A percentile compares a stretch with the other conserved stretches of the same genome.
Conservation (phyloP, 1,140 invertebrate genomes). For the Adoxophyes honmai region DNA sequence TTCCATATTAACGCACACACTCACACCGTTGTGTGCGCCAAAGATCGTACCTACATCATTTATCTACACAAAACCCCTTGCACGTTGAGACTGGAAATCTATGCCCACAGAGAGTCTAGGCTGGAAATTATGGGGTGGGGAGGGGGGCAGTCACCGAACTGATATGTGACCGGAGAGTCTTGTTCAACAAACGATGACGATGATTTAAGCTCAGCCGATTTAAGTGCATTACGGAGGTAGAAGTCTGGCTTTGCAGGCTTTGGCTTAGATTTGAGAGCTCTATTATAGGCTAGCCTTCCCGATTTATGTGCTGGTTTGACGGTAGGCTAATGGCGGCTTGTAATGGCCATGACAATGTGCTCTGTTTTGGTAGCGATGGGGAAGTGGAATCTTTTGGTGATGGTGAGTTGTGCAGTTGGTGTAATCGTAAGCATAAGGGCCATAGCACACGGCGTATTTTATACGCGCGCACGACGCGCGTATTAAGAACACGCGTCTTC, state of each 20-base stretch:
- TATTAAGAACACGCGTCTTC: no score
- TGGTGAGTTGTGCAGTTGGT: neutral
- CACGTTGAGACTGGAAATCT: conserved; percentile 50
- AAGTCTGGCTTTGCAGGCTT: conserved; percentile 66
- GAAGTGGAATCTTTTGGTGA: neutral
- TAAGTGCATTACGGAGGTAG: conserved; percentile 74
- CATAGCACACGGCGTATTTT: no score
- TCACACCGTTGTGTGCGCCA: neutral
- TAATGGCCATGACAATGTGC: neutral
- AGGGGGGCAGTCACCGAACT: conserved; percentile 48
- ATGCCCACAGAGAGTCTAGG: conserved; percentile 50
- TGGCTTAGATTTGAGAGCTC: conserved; percentile 68
- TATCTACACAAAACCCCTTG: conserved; percentile 10
- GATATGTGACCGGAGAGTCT: conserved; percentile 75
- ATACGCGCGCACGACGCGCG: no score
- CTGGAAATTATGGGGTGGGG: conserved; percentile 54
- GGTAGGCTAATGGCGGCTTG: neutral
- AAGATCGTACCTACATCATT: conserved; percentile 5
- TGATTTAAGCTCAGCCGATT: conserved; percentile 75
- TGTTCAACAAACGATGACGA: conserved; percentile 76
- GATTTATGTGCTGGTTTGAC: conserved; percentile 57
- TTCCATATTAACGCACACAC: no score
- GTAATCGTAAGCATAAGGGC: no score
- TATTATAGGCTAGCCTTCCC: conserved; percentile 55
- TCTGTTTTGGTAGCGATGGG: neutral